These are phyloP conservation scores for Seira musarum DNA, from an alignment of 2,888 invertebrate species.

Conservation along the genomic window DNA sequence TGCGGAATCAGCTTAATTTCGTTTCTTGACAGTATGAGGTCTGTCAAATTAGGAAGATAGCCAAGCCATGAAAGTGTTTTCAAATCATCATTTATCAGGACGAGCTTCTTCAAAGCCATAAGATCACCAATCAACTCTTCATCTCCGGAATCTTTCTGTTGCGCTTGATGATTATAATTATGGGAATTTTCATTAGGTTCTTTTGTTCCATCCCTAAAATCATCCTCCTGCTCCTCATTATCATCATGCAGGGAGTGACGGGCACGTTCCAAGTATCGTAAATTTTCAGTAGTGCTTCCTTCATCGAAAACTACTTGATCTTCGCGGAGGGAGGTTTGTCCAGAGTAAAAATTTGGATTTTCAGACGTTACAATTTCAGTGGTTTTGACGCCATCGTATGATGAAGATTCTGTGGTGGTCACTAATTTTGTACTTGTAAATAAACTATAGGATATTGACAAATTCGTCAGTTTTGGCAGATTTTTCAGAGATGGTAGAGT, in stretches of 20 bases:
- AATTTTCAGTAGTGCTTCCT: constrained; percentile 14
- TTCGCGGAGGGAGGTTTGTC: constrained; percentile 34
- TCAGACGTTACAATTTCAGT: constrained; percentile 36
- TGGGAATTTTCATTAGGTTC: constrained; percentile 27
- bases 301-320: constrained; percentile 45
- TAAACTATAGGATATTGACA: constrained; percentile 64
- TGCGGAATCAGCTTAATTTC: constrained; percentile 58
- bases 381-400: not conserved
- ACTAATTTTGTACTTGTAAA: constrained; percentile 53
- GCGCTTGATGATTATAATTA: constrained; percentile 20
- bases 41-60: constrained; percentile 62
- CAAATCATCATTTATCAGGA: constrained; percentile 62
- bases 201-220: not conserved
- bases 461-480: constrained; percentile 59
- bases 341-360: constrained; percentile 57
- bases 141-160: constrained; percentile 22
- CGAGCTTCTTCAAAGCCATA: constrained; percentile 58
- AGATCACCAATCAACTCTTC: constrained; percentile 60
- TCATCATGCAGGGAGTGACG: constrained; percentile 37
- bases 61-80: constrained; percentile 58
- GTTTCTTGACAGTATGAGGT: constrained; percentile 59
- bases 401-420: constrained; percentile 42
- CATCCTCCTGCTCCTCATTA: not conserved
- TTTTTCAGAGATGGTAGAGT: constrained; percentile 59
- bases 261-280: constrained; percentile 32